Conservation (phyloP, 2,113 vertebrate genomes). For the Columba livia region DNA sequence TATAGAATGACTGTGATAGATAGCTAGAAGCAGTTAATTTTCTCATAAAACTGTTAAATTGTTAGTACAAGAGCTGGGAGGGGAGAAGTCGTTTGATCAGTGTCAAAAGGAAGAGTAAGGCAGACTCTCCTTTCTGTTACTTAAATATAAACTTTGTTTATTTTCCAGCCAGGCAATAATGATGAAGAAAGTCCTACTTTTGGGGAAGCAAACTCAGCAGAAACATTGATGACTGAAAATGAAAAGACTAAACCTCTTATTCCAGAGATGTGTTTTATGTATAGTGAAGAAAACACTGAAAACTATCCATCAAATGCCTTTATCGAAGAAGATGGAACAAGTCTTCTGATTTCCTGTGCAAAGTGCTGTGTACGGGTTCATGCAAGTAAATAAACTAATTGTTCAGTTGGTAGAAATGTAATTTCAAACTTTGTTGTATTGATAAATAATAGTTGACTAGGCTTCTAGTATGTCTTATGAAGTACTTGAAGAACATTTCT, state of each 20-base stretch:
- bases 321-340: conserved; percentile 92
- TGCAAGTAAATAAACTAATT: conserved; percentile 86
- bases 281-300: conserved; percentile 86
- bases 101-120: background rate
- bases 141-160: conserved; percentile 30
- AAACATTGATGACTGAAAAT: background rate
- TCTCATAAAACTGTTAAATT: background rate
- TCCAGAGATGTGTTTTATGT: conserved; percentile 96
- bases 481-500: background rate
- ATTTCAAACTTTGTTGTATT: background rate
- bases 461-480: background rate
- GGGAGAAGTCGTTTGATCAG: background rate
- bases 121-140: background rate
- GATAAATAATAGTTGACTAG: background rate
- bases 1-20: background rate
- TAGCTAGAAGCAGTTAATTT: background rate
- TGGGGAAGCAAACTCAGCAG: conserved; percentile 43
- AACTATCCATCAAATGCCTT: conserved; percentile 87
- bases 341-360: conserved; percentile 88
- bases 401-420: background rate
- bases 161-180: conserved; percentile 84
- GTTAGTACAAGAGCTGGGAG: background rate
- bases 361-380: conserved; percentile 91
- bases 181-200: conserved; percentile 69
- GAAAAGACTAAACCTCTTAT: conserved; percentile 87